Evolutionary conservation across 2,797 vertebrate genomes (phyloP).

Genomic region (Heterohyrax brucei): DNA sequence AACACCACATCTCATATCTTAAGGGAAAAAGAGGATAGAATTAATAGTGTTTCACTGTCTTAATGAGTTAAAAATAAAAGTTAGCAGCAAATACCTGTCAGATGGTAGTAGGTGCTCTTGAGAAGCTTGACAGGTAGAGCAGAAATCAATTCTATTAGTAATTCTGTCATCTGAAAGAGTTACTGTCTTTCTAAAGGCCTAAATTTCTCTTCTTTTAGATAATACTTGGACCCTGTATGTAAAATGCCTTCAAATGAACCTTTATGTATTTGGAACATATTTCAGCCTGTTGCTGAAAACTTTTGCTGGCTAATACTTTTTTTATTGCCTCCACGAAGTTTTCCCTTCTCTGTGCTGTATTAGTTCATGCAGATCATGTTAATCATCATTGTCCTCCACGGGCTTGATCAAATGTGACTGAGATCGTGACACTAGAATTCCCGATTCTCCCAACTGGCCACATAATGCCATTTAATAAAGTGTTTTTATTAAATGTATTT

Average conservation of each 20-base stretch:
- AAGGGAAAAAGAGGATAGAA: not conserved
- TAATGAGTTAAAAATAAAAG: conserved; percentile 27
- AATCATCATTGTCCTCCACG: not conserved
- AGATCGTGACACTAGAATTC: not conserved
- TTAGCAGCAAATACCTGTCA: not conserved
- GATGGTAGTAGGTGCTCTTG: not conserved
- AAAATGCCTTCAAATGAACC: conserved; percentile 8
- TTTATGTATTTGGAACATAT: not conserved
- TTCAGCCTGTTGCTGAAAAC: conserved; percentile 8
- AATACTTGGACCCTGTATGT: not conserved
- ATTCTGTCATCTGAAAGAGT: not conserved
- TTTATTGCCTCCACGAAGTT: conserved; percentile 44
- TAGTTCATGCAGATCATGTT: not conserved
- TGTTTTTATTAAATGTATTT: not conserved
- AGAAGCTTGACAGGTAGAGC: not conserved
- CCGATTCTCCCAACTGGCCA: not conserved
- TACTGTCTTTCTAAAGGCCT: conserved; percentile 17
- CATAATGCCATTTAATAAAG: not conserved
- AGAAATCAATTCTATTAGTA: not conserved
- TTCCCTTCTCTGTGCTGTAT: not conserved
- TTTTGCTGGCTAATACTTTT: not conserved
- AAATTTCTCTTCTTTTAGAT: conserved; percentile 37
- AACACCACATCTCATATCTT: not conserved
- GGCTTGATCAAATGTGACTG: not conserved
- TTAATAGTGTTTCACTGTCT: not conserved